Conservation (phyloP, 2,888 invertebrate species). For the Bugulina stolonifera region DNA sequence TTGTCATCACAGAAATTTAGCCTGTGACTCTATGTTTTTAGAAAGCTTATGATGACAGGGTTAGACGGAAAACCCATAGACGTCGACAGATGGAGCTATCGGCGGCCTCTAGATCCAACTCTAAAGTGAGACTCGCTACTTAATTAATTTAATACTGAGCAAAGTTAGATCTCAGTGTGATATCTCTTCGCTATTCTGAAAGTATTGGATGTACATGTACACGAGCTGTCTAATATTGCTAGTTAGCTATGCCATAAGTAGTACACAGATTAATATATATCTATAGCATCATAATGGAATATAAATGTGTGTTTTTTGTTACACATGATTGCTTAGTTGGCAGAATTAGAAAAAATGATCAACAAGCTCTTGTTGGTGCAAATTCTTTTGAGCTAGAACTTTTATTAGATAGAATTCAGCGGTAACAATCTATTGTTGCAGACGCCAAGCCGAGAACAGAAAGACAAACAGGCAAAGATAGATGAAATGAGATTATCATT, state of each 20-base stretch:
- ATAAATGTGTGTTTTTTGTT: too few species aligned
- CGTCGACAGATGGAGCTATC: conserved; percentile 31
- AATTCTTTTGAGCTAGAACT: too few species aligned
- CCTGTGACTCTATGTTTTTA: conserved; percentile 29
- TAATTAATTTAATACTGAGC: conserved; percentile 33
- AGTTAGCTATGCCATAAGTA: too few species aligned
- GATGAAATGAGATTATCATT: conserved; percentile 13
- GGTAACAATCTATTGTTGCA: too few species aligned
- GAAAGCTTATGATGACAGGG: conserved; percentile 40
- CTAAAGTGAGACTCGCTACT: not conserved
- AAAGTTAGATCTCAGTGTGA: conserved; percentile 39
- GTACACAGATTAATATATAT: too few species aligned
- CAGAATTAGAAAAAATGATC: too few species aligned
- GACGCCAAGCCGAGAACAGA: conserved; percentile 43
- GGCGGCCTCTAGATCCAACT: conserved; percentile 6
- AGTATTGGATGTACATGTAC: not conserved
- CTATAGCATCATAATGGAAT: too few species aligned
- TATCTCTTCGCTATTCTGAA: conserved; percentile 31
- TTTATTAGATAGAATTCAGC: too few species aligned
- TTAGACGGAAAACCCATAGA: conserved; percentile 37
- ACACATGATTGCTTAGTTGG: too few species aligned
- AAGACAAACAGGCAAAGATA: conserved; percentile 36
- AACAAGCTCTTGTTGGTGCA: too few species aligned
- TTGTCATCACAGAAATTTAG: not conserved
- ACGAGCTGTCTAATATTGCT: not conserved